Conservation (phyloP, 1,140 invertebrate species). For the Scaptomyza graminum region DNA sequence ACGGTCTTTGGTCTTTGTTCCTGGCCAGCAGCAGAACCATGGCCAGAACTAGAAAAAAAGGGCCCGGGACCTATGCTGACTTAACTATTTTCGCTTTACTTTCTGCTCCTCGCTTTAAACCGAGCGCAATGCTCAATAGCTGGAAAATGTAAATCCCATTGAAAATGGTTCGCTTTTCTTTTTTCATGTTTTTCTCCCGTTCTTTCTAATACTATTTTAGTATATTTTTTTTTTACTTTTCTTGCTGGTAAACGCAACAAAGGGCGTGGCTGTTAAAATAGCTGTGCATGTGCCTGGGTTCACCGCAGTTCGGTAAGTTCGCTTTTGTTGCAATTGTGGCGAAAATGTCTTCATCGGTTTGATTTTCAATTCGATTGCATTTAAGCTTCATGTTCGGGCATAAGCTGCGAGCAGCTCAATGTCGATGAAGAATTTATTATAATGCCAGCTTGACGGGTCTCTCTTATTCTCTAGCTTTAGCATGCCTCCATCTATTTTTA, state of each 20-base stretch:
- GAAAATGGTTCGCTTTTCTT: constrained; percentile 53
- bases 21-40: constrained; percentile 21
- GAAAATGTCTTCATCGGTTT: constrained; percentile 74
- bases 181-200: constrained; percentile 25
- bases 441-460: constrained; percentile 4
- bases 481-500: constrained; percentile 5
- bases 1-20: constrained; percentile 62
- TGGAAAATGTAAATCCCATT: constrained; percentile 81
- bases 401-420: constrained; percentile 33
- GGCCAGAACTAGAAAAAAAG: neutral
- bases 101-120: constrained; percentile 40
- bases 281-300: constrained; percentile 13
- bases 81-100: constrained; percentile 66
- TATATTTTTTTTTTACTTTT: constrained; percentile 30
- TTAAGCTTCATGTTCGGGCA: constrained; percentile 54
- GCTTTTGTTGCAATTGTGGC: constrained; percentile 55
- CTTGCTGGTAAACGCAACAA: constrained; percentile 60
- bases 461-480: too few relatives aligned
- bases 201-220: neutral
- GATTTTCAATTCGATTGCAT: constrained; percentile 80
- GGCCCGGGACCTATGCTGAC: constrained; percentile 63
- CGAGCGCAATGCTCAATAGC: constrained; percentile 70
- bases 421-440: constrained; percentile 56
- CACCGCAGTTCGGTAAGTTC: constrained; percentile 34
- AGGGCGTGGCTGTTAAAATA: constrained; percentile 44